Evolutionary conservation across 2,888 invertebrate species (phyloP), one percentile per base, ranked within the genome.

Genomic region (Sarcophaga caerulescens): DNA sequence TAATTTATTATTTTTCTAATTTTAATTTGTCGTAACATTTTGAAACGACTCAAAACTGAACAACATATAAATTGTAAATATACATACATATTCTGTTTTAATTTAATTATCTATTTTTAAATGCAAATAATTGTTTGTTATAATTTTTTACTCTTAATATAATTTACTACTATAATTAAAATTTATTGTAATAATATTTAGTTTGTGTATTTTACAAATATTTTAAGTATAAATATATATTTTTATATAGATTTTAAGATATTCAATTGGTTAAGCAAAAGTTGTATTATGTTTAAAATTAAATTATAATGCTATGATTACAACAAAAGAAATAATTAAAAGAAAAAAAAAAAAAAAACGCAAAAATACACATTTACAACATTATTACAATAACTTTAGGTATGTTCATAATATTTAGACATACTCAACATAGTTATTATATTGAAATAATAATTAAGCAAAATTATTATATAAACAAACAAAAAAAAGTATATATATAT

Each of bases 401-500:
- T 75, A 87, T 81, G 84, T 81, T 86, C 63, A 84, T 86, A 65
- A 86, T 66, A 74, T 77, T 79, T 75, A 87, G 78, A 84, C 74
- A 79, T 84, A 82, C 77, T 75, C 47, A 71, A 79, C 35, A 71
- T 84, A 86, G 81, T 69, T 83, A 85, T 84, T 88, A 84, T 85
- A 86, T 87, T 85, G 69, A 80, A 76, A 76, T 66, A 69, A 81
- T 83, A 52, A 52, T 52, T 52, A 52, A 52, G 17, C 52, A 52
- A 52, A 52, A 52, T 14, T 1, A 52, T 14, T 52, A 52, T 82
- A 87, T 87, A 89, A 91, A 88, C 75, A 83, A 88, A 86, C 63
- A 87, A 89, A 69, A 89, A 88, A 90, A 87, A 73, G 87, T 78
- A 78, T 62, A 84, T 78, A 71, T 35, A 35, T 35, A 35, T 35